phyloP scores from a whole-genome alignment of 2,797 vertebrate species.

The Hyperoplus lanceolatus region DNA sequence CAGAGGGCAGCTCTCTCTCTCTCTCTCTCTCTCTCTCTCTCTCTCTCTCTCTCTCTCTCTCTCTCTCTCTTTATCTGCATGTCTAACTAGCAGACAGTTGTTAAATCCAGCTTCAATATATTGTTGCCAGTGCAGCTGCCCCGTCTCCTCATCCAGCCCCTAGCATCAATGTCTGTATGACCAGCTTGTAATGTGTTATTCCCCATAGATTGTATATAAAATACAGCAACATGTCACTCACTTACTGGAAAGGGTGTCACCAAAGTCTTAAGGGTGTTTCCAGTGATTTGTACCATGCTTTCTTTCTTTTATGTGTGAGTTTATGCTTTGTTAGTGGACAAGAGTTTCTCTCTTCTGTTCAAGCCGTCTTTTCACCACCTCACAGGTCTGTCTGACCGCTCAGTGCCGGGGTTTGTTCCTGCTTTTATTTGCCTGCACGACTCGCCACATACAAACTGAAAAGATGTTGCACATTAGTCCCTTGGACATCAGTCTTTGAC shows the following conservation, averaged over 20 bases:
- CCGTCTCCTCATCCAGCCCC: constrained; percentile 11
- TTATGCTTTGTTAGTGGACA: constrained; percentile 10
- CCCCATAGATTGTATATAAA: background rate
- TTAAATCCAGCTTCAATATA: constrained; percentile 25
- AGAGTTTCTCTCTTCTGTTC: constrained; percentile 8
- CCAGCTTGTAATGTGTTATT: constrained; percentile 34
- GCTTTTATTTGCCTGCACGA: background rate
- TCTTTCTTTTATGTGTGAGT: background rate
- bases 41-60: too few relatives aligned
- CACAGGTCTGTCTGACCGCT: constrained; percentile 5
- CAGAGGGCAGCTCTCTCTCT: background rate
- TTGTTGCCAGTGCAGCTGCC: constrained; percentile 20
- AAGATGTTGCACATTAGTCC: too few relatives aligned
- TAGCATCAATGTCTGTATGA: constrained; percentile 12
- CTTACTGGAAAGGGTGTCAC: background rate
- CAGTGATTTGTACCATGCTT: constrained; percentile 9
- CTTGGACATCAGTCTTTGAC: too few relatives aligned
- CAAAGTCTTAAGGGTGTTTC: background rate
- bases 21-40: too few relatives aligned
- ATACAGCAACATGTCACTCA: background rate
- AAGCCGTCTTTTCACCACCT: background rate
- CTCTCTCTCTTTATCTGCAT: constrained; percentile 9
- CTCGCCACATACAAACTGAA: background rate
- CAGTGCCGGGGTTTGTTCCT: background rate
- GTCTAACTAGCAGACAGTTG: constrained; percentile 13